These are phyloP conservation scores for Andrena chrysosceles DNA, from an alignment of 2,888 invertebrate species.

Conservation along the genomic window DNA sequence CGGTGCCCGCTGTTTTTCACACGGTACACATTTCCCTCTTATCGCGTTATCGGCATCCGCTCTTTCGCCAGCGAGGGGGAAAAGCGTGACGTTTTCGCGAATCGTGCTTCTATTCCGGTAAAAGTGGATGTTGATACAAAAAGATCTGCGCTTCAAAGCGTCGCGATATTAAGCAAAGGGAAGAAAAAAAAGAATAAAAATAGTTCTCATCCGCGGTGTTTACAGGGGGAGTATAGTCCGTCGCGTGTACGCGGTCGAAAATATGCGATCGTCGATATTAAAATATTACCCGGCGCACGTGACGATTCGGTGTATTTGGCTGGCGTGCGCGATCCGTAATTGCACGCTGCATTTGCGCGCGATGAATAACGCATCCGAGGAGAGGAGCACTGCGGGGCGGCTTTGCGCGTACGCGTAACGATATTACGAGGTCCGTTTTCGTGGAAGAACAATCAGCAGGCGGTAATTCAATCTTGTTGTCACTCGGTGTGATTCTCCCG, in stretches of 20 bases:
- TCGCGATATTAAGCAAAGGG: neutral
- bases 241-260: neutral
- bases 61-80: conserved; percentile 4
- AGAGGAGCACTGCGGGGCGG: conserved; percentile 36
- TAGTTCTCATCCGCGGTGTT: neutral
- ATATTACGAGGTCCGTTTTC: conserved; percentile 54
- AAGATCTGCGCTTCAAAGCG: neutral
- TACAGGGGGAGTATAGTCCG: neutral
- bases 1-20: neutral
- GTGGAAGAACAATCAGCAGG: conserved; percentile 51
- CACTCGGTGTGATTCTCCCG: conserved; percentile 22
- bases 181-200: neutral
- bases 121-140: conserved; percentile 8
- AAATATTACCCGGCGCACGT: neutral
- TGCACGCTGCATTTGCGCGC: conserved; percentile 35
- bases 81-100: conserved; percentile 37
- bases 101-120: conserved; percentile 27
- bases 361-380: conserved; percentile 51
- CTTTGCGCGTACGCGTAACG: conserved; percentile 45
- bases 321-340: conserved; percentile 20
- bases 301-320: conserved; percentile 7
- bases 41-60: conserved; percentile 61
- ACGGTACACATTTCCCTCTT: conserved; percentile 5
- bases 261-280: neutral
- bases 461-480: conserved; percentile 41